Evolutionary conservation across 1,140 invertebrate species (phyloP).

Genomic region (Brevipalpus yothersi): DNA sequence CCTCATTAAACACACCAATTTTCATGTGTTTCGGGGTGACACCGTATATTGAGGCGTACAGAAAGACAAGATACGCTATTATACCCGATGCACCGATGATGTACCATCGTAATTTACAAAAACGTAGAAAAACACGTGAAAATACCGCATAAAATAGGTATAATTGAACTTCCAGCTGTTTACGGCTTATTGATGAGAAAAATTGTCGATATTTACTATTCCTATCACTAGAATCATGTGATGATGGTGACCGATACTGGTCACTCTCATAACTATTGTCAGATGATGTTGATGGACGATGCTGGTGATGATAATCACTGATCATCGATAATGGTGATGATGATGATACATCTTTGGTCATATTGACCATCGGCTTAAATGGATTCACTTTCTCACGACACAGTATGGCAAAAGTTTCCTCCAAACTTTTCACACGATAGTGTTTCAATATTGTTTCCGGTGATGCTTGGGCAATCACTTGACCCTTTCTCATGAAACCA

Average conservation of each 20-base stretch:
- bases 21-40: slow-evolving; percentile 53
- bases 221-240: too few species aligned
- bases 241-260: too few species aligned
- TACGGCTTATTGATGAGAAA: too few species aligned
- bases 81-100: neutral
- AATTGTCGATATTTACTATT: too few species aligned
- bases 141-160: neutral
- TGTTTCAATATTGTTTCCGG: slow-evolving; percentile 53
- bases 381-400: slow-evolving; percentile 26
- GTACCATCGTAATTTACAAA: neutral
- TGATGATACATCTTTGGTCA: neutral
- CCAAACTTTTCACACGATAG: slow-evolving; percentile 55
- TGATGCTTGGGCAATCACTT: slow-evolving; percentile 56
- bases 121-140: neutral
- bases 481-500: slow-evolving; percentile 25
- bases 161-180: neutral
- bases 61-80: neutral
- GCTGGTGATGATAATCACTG: neutral
- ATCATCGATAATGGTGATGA: neutral
- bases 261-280: neutral
- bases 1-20: slow-evolving; percentile 42
- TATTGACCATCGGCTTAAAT: neutral
- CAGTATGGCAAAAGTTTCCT: slow-evolving; percentile 72
- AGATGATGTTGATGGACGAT: neutral
- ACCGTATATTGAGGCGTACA: slow-evolving; percentile 23